Percentiles rank a stretch among this genome's conserved stretches.
Conservation (phyloP, 2,797 vertebrate genomes). For the Acanthurus leucopareius region DNA sequence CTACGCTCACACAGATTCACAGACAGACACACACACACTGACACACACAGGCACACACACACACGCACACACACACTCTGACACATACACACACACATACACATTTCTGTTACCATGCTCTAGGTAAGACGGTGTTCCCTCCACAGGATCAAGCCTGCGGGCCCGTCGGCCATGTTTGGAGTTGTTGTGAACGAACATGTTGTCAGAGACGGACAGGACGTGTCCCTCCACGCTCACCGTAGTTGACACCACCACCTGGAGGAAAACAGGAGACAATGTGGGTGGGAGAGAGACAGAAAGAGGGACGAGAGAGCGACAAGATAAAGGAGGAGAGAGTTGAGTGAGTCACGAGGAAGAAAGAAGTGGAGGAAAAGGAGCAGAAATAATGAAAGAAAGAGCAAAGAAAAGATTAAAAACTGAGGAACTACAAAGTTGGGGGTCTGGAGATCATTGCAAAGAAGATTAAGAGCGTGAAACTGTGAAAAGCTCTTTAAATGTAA, state of each 20-base stretch:
- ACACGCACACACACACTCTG: constrained; percentile 39
- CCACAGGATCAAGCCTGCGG: constrained; percentile 95
- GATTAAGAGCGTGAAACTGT: constrained; percentile 67
- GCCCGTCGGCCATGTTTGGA: constrained; percentile 98
- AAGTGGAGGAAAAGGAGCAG: background rate
- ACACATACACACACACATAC: no score
- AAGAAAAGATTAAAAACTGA: background rate
- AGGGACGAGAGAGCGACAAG: background rate
- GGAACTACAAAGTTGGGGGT: constrained; percentile 52
- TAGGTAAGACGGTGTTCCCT: constrained; percentile 97
- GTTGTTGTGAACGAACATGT: constrained; percentile 99
- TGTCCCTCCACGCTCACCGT: constrained; percentile 98
- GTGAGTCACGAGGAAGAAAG: background rate
- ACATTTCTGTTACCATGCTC: constrained; percentile 91
- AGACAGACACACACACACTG: constrained; percentile 49
- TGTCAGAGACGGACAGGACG: constrained; percentile 97
- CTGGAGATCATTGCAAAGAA: constrained; percentile 42
- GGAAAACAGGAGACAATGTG: constrained; percentile 9
- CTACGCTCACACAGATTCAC: constrained; percentile 51
- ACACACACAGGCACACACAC: constrained; percentile 36
- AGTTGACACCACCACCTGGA: constrained; percentile 96
- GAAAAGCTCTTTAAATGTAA: constrained; percentile 77
- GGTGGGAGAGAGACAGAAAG: background rate
- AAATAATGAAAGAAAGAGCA: background rate
- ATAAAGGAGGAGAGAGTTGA: background rate